phyloP scores from a whole-genome alignment of 2,888 invertebrate genomes.

The Drosophila austrosaltans region DNA sequence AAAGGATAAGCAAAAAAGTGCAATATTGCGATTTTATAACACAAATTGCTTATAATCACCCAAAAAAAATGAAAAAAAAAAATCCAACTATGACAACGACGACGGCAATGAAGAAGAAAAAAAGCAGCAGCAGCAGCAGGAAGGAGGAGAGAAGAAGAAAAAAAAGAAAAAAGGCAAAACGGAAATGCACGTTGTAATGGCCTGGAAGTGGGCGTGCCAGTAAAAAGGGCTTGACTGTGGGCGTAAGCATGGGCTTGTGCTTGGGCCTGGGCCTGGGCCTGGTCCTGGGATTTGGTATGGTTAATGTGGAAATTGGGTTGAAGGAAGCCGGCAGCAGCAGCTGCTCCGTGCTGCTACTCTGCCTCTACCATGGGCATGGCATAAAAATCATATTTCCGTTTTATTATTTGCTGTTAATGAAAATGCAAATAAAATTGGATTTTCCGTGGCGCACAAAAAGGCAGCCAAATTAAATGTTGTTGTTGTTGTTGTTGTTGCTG shows the following conservation, averaged over 20 bases:
- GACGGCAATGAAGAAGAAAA: not conserved
- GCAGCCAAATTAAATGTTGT: slow-evolving; percentile 62
- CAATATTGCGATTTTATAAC: slow-evolving; percentile 76
- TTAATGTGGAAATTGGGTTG: not conserved
- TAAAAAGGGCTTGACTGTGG: not conserved
- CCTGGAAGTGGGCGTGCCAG: slow-evolving; percentile 60
- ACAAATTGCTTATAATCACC: slow-evolving; percentile 75
- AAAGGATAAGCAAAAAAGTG: slow-evolving; percentile 58
- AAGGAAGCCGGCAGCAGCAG: slow-evolving; percentile 30
- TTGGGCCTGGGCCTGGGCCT: not conserved
- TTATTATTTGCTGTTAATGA: slow-evolving; percentile 76
- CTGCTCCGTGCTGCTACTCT: slow-evolving; percentile 22
- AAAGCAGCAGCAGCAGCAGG: slow-evolving; percentile 22
- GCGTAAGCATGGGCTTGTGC: not conserved
- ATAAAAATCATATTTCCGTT: slow-evolving; percentile 77
- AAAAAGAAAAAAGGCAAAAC: slow-evolving; percentile 45
- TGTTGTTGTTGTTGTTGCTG: slow-evolving; percentile 23
- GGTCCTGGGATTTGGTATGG: not conserved
- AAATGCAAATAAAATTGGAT: slow-evolving; percentile 76
- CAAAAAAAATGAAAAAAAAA: slow-evolving; percentile 32
- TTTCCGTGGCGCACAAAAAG: slow-evolving; percentile 69
- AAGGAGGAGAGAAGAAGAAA: slow-evolving; percentile 12
- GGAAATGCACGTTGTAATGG: slow-evolving; percentile 75
- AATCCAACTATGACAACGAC: slow-evolving; percentile 3
- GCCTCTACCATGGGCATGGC: slow-evolving; percentile 60